Percentiles rank a stretch among this genome's conserved stretches.
phyloP scores from a whole-genome alignment of 2,888 invertebrate genomes.

The Brachyopa scutellaris region DNA sequence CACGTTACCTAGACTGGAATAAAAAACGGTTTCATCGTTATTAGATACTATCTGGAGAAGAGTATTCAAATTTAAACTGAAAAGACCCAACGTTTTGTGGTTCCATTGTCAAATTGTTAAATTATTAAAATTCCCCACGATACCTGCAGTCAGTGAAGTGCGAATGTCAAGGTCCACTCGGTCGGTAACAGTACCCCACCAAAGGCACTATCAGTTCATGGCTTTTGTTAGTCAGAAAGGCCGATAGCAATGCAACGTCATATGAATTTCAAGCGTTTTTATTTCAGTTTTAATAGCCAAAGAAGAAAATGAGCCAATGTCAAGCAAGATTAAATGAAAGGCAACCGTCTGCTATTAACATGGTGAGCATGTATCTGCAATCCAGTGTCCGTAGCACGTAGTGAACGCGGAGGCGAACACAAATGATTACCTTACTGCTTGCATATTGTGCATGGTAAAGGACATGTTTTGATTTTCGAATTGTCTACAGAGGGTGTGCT shows the following conservation, averaged over 20 bases:
- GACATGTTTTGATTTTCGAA: slow-evolving; percentile 59
- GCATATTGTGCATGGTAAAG: slow-evolving; percentile 13
- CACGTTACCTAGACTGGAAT: neutral
- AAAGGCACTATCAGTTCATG: slow-evolving; percentile 27
- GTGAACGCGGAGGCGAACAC: neutral
- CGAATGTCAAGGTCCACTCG: slow-evolving; percentile 44
- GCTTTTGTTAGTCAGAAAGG: slow-evolving; percentile 7
- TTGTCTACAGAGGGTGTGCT: slow-evolving; percentile 22
- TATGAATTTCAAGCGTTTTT: slow-evolving; percentile 35
- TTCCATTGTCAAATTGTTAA: neutral
- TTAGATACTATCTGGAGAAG: too few species aligned
- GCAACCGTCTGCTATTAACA: slow-evolving; percentile 35
- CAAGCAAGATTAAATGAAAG: slow-evolving; percentile 46
- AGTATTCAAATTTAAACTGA: too few species aligned
- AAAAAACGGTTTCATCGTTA: neutral
- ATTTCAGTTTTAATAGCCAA: neutral
- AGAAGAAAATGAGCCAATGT: slow-evolving; percentile 25
- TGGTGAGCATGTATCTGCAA: neutral
- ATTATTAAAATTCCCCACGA: neutral
- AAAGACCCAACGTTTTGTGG: neutral
- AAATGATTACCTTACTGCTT: slow-evolving; percentile 16
- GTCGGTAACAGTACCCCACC: slow-evolving; percentile 19
- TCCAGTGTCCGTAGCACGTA: slow-evolving; percentile 48
- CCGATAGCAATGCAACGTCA: slow-evolving; percentile 31
- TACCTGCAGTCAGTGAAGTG: slow-evolving; percentile 14